phyloP scores from a whole-genome alignment of 2,113 vertebrate genomes.

The Heterotis niloticus region DNA sequence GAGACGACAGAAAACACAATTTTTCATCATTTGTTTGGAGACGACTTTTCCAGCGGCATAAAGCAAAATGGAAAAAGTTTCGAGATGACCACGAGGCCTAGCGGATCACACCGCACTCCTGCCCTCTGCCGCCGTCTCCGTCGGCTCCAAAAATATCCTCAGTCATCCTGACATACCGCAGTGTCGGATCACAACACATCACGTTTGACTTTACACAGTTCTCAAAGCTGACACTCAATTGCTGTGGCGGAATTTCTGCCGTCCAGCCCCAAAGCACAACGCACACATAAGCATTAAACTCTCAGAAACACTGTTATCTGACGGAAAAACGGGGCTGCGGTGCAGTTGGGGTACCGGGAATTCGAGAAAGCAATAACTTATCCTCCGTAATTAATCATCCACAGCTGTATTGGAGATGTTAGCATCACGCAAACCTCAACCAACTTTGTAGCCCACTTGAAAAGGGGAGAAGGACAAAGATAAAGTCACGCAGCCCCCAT shows the following conservation, averaged over 20 bases:
- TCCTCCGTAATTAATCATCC: constrained; percentile 79
- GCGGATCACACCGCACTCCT: not conserved
- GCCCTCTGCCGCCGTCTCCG: not conserved
- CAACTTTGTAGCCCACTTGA: constrained; percentile 44
- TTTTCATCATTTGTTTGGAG: not conserved
- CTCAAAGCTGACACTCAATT: constrained; percentile 27
- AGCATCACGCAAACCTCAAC: constrained; percentile 52
- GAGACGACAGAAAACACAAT: not conserved
- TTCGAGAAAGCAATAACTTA: constrained; percentile 74
- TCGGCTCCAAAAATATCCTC: constrained; percentile 30
- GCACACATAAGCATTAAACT: constrained; percentile 52
- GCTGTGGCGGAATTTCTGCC: constrained; percentile 26
- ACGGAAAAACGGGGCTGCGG: constrained; percentile 38
- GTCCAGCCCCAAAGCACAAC: not conserved
- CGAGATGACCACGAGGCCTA: not conserved
- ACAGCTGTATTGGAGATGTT: constrained; percentile 62
- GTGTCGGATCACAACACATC: constrained; percentile 32
- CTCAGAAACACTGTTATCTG: constrained; percentile 66
- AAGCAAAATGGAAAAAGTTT: not conserved
- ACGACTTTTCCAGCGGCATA: too few species aligned
- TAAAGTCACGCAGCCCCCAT: constrained; percentile 38
- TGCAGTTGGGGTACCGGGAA: constrained; percentile 20
- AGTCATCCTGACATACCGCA: constrained; percentile 17
- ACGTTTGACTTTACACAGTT: constrained; percentile 30
- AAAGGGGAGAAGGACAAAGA: constrained; percentile 48